Evolutionary conservation across 2,113 vertebrate species (phyloP).

Genomic region (Microtus pennsylvanicus): DNA sequence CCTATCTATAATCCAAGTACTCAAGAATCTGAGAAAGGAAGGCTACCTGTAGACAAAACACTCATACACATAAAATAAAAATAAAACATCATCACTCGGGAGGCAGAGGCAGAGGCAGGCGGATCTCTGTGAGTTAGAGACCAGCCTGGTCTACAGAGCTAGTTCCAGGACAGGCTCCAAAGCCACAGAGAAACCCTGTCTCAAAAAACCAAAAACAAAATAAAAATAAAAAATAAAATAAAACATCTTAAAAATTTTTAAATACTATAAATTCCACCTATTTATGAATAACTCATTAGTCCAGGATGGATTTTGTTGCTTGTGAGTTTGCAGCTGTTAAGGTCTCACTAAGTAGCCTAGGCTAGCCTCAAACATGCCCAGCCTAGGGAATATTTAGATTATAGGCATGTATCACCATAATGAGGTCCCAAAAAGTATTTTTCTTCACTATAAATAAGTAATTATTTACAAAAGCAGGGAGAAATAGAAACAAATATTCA

Average conservation of each 20-base stretch:
- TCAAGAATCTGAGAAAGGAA: not conserved
- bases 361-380: not conserved
- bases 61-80: not conserved
- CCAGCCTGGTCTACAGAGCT: too few relatives aligned
- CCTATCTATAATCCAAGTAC: not conserved
- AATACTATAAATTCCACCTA: not conserved
- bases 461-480: not conserved
- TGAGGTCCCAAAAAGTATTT: not conserved
- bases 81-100: too few relatives aligned
- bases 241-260: not conserved
- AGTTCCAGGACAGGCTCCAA: too few relatives aligned
- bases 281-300: not conserved
- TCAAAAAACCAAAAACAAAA: too few relatives aligned
- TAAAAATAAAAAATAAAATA: not conserved
- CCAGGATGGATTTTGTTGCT: not conserved
- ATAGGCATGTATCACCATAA: not conserved
- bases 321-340: not conserved
- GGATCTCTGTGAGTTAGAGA: too few relatives aligned
- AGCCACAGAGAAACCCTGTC: too few relatives aligned
- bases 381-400: not conserved
- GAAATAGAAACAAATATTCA: constrained; percentile 41
- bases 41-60: not conserved
- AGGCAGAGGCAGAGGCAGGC: too few relatives aligned
- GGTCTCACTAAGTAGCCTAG: not conserved
- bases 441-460: constrained; percentile 32